Conservation (phyloP, 2,113 vertebrate species). For the Cebidichthys violaceus region DNA sequence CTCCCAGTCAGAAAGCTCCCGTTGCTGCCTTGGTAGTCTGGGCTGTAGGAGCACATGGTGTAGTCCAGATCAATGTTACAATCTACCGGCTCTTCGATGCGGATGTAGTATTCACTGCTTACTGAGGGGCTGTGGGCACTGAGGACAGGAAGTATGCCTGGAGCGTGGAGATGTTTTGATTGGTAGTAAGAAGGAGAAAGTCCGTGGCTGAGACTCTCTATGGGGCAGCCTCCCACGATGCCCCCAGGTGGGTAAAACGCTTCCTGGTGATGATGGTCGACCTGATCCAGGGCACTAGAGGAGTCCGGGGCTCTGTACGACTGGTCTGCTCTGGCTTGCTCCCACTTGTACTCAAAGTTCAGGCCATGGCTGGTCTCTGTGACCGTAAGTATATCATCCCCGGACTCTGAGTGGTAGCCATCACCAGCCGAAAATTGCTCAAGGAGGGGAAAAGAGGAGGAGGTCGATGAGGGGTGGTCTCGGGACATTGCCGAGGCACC, state of each 20-base stretch:
- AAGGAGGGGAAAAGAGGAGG: conserved; percentile 90
- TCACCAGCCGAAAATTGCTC: conserved; percentile 89
- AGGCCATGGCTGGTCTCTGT: conserved; percentile 96
- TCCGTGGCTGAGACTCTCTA: conserved; percentile 82
- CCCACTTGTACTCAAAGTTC: conserved; percentile 98
- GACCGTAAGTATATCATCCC: conserved; percentile 95
- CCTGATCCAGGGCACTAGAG: conserved; percentile 78
- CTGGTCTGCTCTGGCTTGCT: conserved; percentile 86
- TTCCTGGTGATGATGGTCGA: conserved; percentile 85
- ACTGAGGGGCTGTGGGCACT: conserved; percentile 93
- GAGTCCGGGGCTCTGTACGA: conserved; percentile 75
- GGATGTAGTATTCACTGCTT: conserved; percentile 94
- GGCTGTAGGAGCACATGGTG: conserved; percentile 85
- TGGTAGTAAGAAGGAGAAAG: conserved; percentile 90
- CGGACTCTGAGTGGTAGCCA: conserved; percentile 89
- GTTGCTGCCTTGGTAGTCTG: conserved; percentile 80
- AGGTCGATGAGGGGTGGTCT: conserved; percentile 60
- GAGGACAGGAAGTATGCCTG: conserved; percentile 90
- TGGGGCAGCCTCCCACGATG: conserved; percentile 79
- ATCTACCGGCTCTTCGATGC: conserved; percentile 90
- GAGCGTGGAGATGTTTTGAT: conserved; percentile 83
- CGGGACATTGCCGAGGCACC: conserved; percentile 62
- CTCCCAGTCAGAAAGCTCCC: conserved; percentile 81
- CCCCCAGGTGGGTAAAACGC: conserved; percentile 86
- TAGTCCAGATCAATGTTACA: conserved; percentile 87